Evolutionary conservation across 2,113 vertebrate genomes (phyloP), one percentile per base, ranked within the genome.

Genomic region (Noturus placidus): DNA sequence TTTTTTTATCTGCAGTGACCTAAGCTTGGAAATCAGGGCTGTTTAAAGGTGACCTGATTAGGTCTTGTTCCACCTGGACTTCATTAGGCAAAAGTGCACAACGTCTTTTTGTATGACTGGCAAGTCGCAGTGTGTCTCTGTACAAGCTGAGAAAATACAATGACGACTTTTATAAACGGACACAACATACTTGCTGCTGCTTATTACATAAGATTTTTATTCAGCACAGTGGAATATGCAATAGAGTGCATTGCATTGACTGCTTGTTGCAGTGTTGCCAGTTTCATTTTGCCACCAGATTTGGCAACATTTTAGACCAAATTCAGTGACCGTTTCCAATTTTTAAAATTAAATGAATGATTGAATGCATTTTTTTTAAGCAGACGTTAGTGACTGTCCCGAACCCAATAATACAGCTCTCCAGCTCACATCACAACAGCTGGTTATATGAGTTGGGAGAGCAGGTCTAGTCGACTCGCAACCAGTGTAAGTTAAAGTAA

Each of bases 11-110:
- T 6, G 42, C 82, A 67, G 14, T 83, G 82, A 67, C 82, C 61
- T 30, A 50, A 50, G 82, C 42, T 67, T 52, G 63, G 42, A 67
- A 83, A 83, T 83, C 38, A 83, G 25, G 61, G 42, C 82, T 83
- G 67, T 82, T 83, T 83, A 83, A 83, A 83, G 38, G 82, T 83
- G 82, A 83, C 61, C 82, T 67, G 61, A 67, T 83, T 83, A 83
- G 82, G 82, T 52, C 38, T 67, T 67, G 25, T 83, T 83, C 61
- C 82, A 83, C 35, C 82, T 67, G 63, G 61, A 67, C 57, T 67
- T 67, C 20, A 61, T 67, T 65, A 65, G 35, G 38, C 65, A 83
- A 65, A 67, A 65, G 35, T 83, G 61, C 81, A 38, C 33, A 2
- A 59, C 0, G 79, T 27, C 57, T 61, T 81, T 25, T 35, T 57